Base-by-base conservation (phyloP, 1,140 invertebrate species). In the Procambarus virginalis region DNA sequence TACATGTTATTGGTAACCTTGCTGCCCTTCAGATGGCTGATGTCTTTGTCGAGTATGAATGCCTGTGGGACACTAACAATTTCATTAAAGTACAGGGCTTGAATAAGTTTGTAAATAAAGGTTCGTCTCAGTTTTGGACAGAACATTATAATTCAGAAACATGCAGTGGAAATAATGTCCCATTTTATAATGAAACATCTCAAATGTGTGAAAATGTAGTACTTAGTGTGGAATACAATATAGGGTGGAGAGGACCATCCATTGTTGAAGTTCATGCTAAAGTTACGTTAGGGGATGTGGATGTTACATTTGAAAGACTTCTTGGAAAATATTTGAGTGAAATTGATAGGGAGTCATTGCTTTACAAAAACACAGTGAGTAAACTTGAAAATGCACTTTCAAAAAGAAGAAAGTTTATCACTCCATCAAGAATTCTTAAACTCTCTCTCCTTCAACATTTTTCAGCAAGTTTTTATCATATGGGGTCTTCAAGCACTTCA, bases 181-280 rank as follows among this genome's bases (percentile, higher is more conserved):
- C 87, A 55, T 84, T 60, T 46, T 84, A 78, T 79, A 84, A 89
- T 79, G 51, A n/a, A 9, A 64, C 68, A n/a, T 68, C 81, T 51
- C 81, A 82, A 4, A 78, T 49, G 75, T 89, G 87, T 70, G 75
- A 89, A 77, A 84, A 89, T 84, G 87, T 84, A 17, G 87, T 89
- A 8, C 51, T 89, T 45, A 48, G 75, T 84, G 87, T 89, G 55
- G 87, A 79, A 77, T 89, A 89, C 60, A 60, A 64, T 34, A 77
- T 89, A 5, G 76, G 34, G n/a, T 89, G 87, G 87, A 78, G 60
- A 68, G 87, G 87, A 48, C 51, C 87, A 17, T 76, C 20, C 70
- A 84, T 89, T 46, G 10, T 20, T 83, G 75, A 89, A 60, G 51
- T 89, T 68, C 34, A 77, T 78, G 80, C 75, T n/a, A 84, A 77